These are phyloP conservation scores for Acromyrmex charruanus DNA, from an alignment of 1,140 invertebrate species.

Conservation along the genomic window DNA sequence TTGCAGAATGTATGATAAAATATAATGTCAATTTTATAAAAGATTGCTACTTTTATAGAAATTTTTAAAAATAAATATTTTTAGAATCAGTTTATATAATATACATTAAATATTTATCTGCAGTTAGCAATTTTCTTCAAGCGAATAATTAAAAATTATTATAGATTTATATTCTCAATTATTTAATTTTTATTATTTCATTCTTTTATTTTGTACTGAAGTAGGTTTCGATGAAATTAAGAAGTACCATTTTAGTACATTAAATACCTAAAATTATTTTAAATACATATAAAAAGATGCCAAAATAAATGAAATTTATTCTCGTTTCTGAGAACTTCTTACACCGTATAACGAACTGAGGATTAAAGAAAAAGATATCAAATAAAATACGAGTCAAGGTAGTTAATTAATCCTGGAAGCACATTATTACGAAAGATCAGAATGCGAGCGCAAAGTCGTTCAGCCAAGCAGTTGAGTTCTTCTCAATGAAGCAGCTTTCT, in stretches of 20 bases:
- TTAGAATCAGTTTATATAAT: not conserved
- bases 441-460: slow-evolving; percentile 4
- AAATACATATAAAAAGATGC: not conserved
- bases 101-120: not conserved
- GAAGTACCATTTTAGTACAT: not conserved
- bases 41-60: not conserved
- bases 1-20: not conserved
- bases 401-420: slow-evolving; percentile 25
- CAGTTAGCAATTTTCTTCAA: not conserved
- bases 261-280: slow-evolving; percentile 14
- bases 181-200: slow-evolving; percentile 15
- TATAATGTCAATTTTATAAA: not conserved
- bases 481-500: slow-evolving; percentile 1
- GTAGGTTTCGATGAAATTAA: slow-evolving; percentile 15
- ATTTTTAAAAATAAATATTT: not conserved
- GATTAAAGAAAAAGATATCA: slow-evolving; percentile 13
- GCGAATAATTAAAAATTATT: slow-evolving; percentile 6
- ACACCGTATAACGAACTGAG: slow-evolving; percentile 16
- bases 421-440: slow-evolving; percentile 13
- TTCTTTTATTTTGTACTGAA: not conserved
- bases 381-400: slow-evolving; percentile 31
- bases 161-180: not conserved
- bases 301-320: slow-evolving; percentile 43
- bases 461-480: slow-evolving; percentile 23
- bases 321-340: not conserved